These are phyloP conservation scores for Sipha flava DNA, from an alignment of 1,140 invertebrate species.

Conservation along the genomic window DNA sequence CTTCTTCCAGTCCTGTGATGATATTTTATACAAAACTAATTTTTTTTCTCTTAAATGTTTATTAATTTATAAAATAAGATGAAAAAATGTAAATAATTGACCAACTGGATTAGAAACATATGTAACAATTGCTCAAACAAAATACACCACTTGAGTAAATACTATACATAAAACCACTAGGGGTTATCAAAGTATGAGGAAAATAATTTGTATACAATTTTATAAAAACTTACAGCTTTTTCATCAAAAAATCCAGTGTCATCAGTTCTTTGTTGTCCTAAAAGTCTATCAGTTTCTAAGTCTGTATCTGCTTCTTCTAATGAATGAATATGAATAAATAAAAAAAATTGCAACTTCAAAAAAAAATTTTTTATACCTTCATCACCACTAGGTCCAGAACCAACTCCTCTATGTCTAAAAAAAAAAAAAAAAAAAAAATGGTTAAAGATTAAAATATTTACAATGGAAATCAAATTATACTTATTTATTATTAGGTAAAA, in stretches of 20 bases:
- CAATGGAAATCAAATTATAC: background rate
- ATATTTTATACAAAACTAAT: slow-evolving; percentile 29
- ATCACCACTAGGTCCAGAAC: slow-evolving; percentile 45
- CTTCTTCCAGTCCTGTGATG: slow-evolving; percentile 29
- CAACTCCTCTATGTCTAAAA: slow-evolving; percentile 43
- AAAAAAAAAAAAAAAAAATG: slow-evolving; percentile 8
- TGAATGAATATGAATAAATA: background rate
- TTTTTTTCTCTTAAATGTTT: background rate
- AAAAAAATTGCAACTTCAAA: background rate
- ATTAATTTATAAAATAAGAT: background rate
- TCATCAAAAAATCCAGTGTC: slow-evolving; percentile 86
- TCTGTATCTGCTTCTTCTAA: slow-evolving; percentile 77
- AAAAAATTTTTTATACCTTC: slow-evolving; percentile 40
- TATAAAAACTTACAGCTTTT: slow-evolving; percentile 51
- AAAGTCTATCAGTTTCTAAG: slow-evolving; percentile 76
- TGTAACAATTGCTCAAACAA: slow-evolving; percentile 24
- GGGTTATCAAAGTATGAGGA: slow-evolving; percentile 7
- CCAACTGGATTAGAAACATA: background rate
- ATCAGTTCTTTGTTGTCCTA: slow-evolving; percentile 80
- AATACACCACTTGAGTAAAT: slow-evolving; percentile 12
- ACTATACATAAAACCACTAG: slow-evolving; percentile 10
- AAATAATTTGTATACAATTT: background rate
- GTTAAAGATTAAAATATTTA: background rate
- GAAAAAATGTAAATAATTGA: slow-evolving; percentile 14
- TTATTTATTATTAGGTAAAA: background rate